A percentile compares a stretch with the other conserved stretches of the same genome.
Evolutionary conservation across 64 coral and sea anemone species (phyloP).

Genomic region (Montipora efflorescens): DNA sequence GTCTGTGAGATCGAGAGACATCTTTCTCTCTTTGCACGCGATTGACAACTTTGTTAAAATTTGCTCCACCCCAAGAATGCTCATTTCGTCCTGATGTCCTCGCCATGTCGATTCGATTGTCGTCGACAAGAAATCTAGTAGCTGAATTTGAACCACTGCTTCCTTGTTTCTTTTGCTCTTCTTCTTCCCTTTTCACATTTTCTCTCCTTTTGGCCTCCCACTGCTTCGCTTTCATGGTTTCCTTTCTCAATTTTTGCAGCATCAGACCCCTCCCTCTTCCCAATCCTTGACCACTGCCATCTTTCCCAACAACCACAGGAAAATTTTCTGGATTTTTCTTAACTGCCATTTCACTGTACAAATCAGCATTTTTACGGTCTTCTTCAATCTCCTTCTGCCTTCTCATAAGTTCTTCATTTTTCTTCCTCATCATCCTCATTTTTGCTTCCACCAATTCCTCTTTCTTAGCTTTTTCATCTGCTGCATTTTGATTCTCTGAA

Average conservation of each 20-base stretch:
- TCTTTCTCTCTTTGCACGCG: constrained; percentile 67
- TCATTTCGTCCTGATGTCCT: constrained; percentile 67
- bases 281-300: not conserved
- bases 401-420: constrained; percentile 90
- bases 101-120: constrained; percentile 82
- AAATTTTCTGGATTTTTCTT: constrained; percentile 18
- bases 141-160: not conserved
- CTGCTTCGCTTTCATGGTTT: constrained; percentile 69
- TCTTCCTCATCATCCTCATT: constrained; percentile 80
- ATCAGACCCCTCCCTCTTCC: constrained; percentile 73
- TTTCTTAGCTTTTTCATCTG: constrained; percentile 77
- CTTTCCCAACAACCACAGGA: constrained; percentile 10
- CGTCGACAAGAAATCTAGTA: constrained; percentile 67
- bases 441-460: constrained; percentile 84
- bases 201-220: constrained; percentile 78
- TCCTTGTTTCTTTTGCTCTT: constrained; percentile 44
- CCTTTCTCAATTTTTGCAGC: constrained; percentile 68
- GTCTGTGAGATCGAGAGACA: not conserved
- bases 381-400: constrained; percentile 92
- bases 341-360: constrained; percentile 61
- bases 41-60: constrained; percentile 71
- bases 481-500: not conserved
- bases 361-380: constrained; percentile 78
- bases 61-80: constrained; percentile 83
- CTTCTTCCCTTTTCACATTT: constrained; percentile 70